A percentile compares a stretch with the other conserved stretches of the same genome.
Evolutionary conservation across 2,113 vertebrate species (phyloP).

Genomic region (Tenebrosternarchus preto): DNA sequence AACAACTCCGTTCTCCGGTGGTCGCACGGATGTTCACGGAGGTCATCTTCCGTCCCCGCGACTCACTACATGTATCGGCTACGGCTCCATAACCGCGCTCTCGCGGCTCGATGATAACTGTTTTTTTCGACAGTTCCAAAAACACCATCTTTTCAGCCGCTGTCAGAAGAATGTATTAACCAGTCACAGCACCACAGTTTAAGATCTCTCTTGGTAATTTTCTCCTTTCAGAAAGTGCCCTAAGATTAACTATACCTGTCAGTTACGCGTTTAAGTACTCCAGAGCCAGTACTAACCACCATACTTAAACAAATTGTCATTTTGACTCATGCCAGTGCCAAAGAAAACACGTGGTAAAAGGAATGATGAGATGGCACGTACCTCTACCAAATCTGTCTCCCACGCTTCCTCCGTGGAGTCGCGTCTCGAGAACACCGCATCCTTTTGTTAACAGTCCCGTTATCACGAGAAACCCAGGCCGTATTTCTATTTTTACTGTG

Average conservation of each 20-base stretch:
- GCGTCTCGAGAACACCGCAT: background rate
- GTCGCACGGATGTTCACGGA: constrained; percentile 10
- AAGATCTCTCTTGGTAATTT: constrained; percentile 45
- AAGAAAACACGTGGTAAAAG: constrained; percentile 39
- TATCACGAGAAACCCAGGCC: constrained; percentile 7
- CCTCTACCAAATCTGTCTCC: background rate
- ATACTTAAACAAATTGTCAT: constrained; percentile 50
- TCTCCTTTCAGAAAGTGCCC: constrained; percentile 23
- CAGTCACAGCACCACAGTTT: constrained; percentile 36
- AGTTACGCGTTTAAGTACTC: constrained; percentile 47
- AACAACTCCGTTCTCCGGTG: constrained; percentile 8
- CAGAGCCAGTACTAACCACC: constrained; percentile 46
- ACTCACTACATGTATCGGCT: constrained; percentile 3
- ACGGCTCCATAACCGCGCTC: constrained; percentile 30
- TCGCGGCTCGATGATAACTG: constrained; percentile 38
- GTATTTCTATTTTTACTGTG: constrained; percentile 18
- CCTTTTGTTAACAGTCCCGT: constrained; percentile 5
- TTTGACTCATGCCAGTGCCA: constrained; percentile 43
- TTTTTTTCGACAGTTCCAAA: constrained; percentile 40
- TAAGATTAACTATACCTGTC: constrained; percentile 54
- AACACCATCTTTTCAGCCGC: constrained; percentile 35
- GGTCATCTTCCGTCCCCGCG: constrained; percentile 23
- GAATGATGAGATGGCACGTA: constrained; percentile 35
- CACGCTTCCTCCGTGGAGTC: background rate
- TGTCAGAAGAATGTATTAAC: constrained; percentile 45